Evolutionary conservation across 2,797 vertebrate genomes (phyloP).

Genomic region (Hypotaenidia philippensis): DNA sequence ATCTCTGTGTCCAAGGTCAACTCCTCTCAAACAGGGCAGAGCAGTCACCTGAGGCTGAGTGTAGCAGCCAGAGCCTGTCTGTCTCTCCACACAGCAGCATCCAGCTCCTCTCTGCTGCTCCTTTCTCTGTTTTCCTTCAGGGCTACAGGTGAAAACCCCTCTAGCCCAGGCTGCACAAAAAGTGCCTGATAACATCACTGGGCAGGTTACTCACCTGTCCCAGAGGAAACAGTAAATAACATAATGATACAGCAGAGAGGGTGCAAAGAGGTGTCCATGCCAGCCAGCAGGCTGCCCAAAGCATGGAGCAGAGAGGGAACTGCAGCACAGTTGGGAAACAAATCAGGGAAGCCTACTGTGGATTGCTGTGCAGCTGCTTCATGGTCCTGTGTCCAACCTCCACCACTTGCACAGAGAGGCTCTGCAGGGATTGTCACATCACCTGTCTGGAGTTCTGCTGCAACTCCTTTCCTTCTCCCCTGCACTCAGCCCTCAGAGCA

Average conservation of each 20-base stretch:
- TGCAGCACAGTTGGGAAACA: background rate
- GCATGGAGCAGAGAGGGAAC: background rate
- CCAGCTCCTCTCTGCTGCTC: background rate
- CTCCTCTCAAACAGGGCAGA: background rate
- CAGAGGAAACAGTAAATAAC: background rate
- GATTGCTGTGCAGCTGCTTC: background rate
- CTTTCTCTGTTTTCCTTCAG: background rate
- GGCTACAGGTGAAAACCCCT: background rate
- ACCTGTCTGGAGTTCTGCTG: background rate
- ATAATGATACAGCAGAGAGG: background rate
- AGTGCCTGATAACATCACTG: background rate
- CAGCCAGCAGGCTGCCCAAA: background rate
- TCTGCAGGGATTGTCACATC: rapidly evolving
- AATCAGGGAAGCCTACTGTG: background rate
- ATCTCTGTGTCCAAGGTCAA: background rate
- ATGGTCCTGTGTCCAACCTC: background rate
- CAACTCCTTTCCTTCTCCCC: background rate
- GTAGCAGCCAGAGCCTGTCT: background rate
- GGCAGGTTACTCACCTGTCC: background rate
- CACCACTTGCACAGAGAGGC: background rate
- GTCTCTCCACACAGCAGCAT: background rate
- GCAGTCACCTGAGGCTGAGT: background rate
- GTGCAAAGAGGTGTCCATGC: background rate
- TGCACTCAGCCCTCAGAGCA: background rate
- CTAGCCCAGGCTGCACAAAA: background rate